phyloP scores from a whole-genome alignment of 1,140 invertebrate species.

The Ericerus pela region DNA sequence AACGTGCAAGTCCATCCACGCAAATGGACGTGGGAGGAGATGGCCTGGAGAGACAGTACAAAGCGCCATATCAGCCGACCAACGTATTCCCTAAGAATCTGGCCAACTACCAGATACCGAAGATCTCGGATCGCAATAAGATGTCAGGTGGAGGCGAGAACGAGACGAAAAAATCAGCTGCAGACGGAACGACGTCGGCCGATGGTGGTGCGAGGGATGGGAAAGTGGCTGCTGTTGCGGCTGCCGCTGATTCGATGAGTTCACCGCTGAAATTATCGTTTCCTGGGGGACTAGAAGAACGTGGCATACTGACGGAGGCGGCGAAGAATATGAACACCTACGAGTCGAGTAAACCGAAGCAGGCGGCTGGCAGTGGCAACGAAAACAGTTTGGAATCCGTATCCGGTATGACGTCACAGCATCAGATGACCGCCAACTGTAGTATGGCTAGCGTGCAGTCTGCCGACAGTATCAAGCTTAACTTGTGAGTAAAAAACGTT shows the following conservation, averaged over 20 bases:
- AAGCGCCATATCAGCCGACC: not conserved
- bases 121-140: conserved; percentile 5
- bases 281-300: not conserved
- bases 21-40: not conserved
- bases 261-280: not conserved
- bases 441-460: not conserved
- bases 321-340: not conserved
- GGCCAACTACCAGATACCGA: not conserved
- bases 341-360: not conserved
- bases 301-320: not conserved
- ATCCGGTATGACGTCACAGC: not conserved
- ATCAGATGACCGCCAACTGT: not conserved
- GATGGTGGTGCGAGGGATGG: not conserved
- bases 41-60: not conserved
- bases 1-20: not conserved
- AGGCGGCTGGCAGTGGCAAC: no score
- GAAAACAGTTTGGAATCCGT: not conserved
- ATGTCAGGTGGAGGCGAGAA: not conserved
- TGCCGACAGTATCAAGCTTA: not conserved
- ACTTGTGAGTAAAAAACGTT: conserved; percentile 11
- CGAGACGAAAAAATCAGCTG: not conserved
- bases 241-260: no score
- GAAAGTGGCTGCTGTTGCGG: not conserved
- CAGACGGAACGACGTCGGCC: not conserved
- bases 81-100: not conserved